These are phyloP conservation scores for Halcyon badia DNA, from an alignment of 2,797 vertebrate genomes.

Conservation along the genomic window DNA sequence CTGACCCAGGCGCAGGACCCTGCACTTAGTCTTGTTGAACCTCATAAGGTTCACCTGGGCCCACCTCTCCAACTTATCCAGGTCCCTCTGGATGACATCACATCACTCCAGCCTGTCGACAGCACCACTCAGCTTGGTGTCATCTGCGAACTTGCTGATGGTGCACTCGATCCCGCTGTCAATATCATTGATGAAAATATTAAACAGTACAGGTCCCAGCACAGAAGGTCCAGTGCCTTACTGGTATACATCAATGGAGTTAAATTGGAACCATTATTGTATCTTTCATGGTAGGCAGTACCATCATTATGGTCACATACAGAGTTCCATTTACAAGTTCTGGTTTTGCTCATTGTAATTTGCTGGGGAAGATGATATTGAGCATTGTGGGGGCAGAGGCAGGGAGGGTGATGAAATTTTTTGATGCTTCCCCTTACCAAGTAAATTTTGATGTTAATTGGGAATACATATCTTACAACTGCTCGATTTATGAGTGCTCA, in stretches of 20 bases:
- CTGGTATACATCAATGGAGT: background rate
- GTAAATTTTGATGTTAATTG: background rate
- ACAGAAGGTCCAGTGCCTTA: background rate
- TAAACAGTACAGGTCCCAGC: too few relatives aligned
- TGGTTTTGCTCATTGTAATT: background rate
- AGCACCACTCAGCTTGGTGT: too few relatives aligned
- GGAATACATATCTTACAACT: background rate
- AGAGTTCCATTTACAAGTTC: background rate
- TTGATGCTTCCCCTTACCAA: background rate
- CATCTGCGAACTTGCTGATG: too few relatives aligned
- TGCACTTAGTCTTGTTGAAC: too few relatives aligned
- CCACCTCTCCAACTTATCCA: too few relatives aligned
- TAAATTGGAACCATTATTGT: background rate
- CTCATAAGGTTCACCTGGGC: too few relatives aligned
- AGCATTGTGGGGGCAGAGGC: fast-evolving
- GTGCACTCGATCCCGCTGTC: too few relatives aligned
- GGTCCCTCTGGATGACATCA: too few relatives aligned
- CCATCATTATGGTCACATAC: background rate
- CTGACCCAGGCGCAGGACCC: too few relatives aligned
- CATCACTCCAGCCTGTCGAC: too few relatives aligned
- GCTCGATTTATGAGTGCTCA: background rate
- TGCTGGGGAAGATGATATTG: background rate
- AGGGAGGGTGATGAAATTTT: background rate
- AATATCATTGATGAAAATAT: too few relatives aligned
- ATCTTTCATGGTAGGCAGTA: background rate